phyloP scores from a whole-genome alignment of 2,113 vertebrate genomes.

The Gobius niger region DNA sequence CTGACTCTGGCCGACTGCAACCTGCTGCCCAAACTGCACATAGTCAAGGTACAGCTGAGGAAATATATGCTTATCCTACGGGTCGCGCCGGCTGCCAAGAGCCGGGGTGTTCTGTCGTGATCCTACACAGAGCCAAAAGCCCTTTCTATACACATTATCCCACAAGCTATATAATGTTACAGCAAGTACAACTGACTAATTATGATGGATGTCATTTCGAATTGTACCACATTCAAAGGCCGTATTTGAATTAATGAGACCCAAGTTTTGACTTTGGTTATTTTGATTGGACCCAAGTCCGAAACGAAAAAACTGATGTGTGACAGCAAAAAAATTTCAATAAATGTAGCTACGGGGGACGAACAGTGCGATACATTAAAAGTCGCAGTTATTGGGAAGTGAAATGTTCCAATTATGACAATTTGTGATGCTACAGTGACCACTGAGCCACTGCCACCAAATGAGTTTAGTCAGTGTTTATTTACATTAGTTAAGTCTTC shows the following conservation, averaged over 20 bases:
- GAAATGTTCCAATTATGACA: too few species aligned
- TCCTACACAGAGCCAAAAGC: background rate
- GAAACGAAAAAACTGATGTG: background rate
- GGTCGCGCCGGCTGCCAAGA: background rate
- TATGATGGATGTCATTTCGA: constrained; percentile 1
- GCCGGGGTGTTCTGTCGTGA: background rate
- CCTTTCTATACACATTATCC: background rate
- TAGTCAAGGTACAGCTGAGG: constrained; percentile 86
- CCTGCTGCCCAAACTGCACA: constrained; percentile 96
- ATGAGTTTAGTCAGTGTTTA: too few species aligned
- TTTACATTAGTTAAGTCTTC: too few species aligned
- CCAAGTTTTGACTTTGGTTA: background rate
- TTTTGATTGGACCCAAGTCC: background rate
- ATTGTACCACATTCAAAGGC: background rate
- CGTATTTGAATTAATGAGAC: background rate
- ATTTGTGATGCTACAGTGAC: too few species aligned
- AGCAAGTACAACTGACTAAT: background rate
- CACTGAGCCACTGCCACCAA: too few species aligned
- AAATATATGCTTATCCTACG: background rate
- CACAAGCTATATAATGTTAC: background rate
- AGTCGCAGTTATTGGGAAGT: background rate
- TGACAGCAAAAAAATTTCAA: background rate
- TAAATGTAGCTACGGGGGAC: background rate
- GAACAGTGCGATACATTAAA: background rate
- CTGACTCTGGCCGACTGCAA: constrained; percentile 97